Evolutionary conservation across 2,888 invertebrate genomes (phyloP).

Genomic region (Xestia c-nigrum): DNA sequence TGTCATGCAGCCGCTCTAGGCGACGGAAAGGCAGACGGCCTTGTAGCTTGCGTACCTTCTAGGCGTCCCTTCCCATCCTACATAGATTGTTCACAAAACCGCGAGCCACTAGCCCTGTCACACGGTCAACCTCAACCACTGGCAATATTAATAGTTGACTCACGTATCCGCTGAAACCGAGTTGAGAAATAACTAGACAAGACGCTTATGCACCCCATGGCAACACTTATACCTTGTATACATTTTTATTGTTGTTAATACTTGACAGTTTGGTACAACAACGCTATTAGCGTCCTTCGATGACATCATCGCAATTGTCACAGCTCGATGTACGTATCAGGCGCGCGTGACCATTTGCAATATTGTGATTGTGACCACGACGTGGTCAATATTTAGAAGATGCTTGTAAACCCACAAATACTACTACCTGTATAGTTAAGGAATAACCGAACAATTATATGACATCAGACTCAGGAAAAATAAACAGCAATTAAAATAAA

Average conservation of each 20-base stretch:
- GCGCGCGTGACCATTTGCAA: constrained; percentile 64
- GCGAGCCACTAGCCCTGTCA: constrained; percentile 34
- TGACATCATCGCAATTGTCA: constrained; percentile 71
- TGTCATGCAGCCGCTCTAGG: constrained; percentile 86
- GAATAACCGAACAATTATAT: constrained; percentile 79
- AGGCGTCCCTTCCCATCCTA: constrained; percentile 85
- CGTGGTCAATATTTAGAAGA: constrained; percentile 69
- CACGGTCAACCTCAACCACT: constrained; percentile 23
- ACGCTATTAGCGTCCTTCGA: constrained; percentile 63
- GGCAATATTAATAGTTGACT: constrained; percentile 28
- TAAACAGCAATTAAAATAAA: constrained; percentile 79
- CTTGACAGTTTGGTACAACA: constrained; percentile 30
- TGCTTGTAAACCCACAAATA: constrained; percentile 47
- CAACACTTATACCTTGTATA: constrained; percentile 41
- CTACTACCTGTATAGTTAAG: constrained; percentile 63
- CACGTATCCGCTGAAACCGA: constrained; percentile 25
- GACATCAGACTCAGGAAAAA: constrained; percentile 84
- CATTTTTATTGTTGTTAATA: constrained; percentile 37
- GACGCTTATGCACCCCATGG: constrained; percentile 39
- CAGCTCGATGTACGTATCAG: constrained; percentile 52
- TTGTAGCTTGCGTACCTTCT: constrained; percentile 86
- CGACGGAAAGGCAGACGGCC: constrained; percentile 88
- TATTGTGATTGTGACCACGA: constrained; percentile 40
- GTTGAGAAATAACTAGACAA: constrained; percentile 33
- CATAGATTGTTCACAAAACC: constrained; percentile 66